Evolutionary conservation across 2,113 vertebrate species (phyloP).

Genomic region (Leptocoma aspasia): DNA sequence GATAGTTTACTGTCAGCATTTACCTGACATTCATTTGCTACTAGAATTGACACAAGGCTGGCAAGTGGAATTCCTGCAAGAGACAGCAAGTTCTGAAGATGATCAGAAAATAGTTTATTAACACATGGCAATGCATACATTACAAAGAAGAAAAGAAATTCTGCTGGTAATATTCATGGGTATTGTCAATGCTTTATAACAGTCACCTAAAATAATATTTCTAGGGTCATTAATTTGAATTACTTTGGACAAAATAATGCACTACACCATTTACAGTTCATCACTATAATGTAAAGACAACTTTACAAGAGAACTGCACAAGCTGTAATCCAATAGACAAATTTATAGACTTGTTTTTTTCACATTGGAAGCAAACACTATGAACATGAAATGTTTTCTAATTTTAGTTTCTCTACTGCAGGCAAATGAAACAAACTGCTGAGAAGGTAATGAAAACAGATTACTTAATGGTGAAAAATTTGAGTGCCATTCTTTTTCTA

Average conservation of each 20-base stretch:
- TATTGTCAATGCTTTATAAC: conserved; percentile 40
- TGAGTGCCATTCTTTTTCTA: conserved; percentile 33
- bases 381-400: conserved; percentile 56
- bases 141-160: conserved; percentile 37
- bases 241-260: conserved; percentile 60
- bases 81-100: neutral
- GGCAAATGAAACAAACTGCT: conserved; percentile 63
- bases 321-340: conserved; percentile 43
- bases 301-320: conserved; percentile 20
- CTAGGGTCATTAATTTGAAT: conserved; percentile 67
- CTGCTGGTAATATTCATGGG: conserved; percentile 26
- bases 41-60: neutral
- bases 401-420: conserved; percentile 55
- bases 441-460: conserved; percentile 63
- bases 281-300: conserved; percentile 53
- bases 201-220: conserved; percentile 49
- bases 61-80: neutral
- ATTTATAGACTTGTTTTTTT: conserved; percentile 65
- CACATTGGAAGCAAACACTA: conserved; percentile 48
- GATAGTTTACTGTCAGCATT: neutral
- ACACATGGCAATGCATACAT: neutral
- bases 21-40: neutral
- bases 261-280: conserved; percentile 54
- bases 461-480: conserved; percentile 51
- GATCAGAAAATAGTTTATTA: conserved; percentile 31